Base-by-base conservation (phyloP, 2,113 vertebrate species). In the Ciconia maguari region DNA sequence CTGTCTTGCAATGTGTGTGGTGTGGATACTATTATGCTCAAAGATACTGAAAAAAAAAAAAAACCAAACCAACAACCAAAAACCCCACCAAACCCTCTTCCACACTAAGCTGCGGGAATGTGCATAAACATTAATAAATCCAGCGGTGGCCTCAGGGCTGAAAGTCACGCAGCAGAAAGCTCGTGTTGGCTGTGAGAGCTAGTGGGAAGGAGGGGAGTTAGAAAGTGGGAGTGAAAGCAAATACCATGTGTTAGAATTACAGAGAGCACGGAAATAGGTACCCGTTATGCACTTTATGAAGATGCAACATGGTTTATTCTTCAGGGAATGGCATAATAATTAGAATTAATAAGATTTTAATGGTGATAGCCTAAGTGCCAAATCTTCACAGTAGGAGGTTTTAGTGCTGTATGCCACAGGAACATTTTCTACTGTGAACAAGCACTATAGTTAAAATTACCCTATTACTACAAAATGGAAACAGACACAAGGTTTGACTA, bases 271-370 rank as follows among this genome's bases (percentile, higher is more conserved):
- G 81, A 51, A 85, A 76, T 29, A 65, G 90, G 84, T 70, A 38
- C 78, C 93, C 42, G 74, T 79, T 81, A 65, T 77, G 89, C 83
- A 21, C 83, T 93, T 90, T 49, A 68, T 41, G 91, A 91, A 90
- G 92, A 96, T 96, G 75, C 87, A 94, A 54, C 89, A 44, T 78
- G 66, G 86, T 92, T 94, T 94, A 86, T 90, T 94, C 93, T 96
- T 93, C 94, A 24, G 93, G 90, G 90, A 95, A 95, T 89, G 94
- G 89, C 88, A 91, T 90, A 95, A 96, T 96, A 95, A 96, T 94
- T 88, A 86, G 93, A 96, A 97, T 95, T 95, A 97, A 96, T 94
- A 90, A 93, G 92, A 95, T 95, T 97, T 97, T 95, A 97, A 96
- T 96, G 91, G 94, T 75, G 80, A 95, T 95, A 92, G 83, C 91